These are phyloP conservation scores for Macrotrachela quadricornifera DNA, from an alignment of 1,140 invertebrate genomes.

Conservation along the genomic window DNA sequence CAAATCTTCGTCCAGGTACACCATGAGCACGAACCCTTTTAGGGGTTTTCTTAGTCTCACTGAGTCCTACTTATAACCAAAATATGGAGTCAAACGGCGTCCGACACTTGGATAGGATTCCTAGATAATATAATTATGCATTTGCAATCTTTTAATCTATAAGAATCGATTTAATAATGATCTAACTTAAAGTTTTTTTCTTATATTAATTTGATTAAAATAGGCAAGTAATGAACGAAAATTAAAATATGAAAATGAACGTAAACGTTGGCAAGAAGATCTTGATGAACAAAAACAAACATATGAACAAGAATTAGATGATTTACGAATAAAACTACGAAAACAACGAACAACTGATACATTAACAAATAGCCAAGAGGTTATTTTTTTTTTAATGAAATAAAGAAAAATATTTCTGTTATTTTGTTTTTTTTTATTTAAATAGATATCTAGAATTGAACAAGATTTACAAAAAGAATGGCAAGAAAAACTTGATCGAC, in stretches of 20 bases:
- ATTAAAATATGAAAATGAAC: constrained; percentile 19
- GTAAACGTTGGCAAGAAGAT: constrained; percentile 18
- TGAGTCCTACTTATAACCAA: no score
- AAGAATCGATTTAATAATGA: no score
- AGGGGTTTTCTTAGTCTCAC: no score
- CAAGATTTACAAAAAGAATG: constrained; percentile 21
- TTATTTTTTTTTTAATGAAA: not conserved
- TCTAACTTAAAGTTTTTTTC: no score
- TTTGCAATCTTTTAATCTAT: no score
- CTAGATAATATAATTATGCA: no score
- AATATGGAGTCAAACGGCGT: no score
- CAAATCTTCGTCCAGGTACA: no score
- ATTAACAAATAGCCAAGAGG: not conserved
- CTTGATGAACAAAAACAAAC: constrained; percentile 19
- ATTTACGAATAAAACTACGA: constrained; percentile 16
- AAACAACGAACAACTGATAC: constrained; percentile 18
- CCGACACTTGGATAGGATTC: no score
- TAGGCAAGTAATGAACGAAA: constrained; percentile 22
- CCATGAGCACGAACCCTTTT: no score
- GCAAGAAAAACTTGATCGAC: constrained; percentile 19
- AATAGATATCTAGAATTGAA: constrained; percentile 19
- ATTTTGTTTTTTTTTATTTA: not conserved
- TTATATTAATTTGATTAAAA: not conserved
- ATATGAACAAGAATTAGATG: constrained; percentile 19
- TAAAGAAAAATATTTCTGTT: no score